Evolutionary conservation across 2,888 invertebrate species (phyloP).

Genomic region (Philhelius pedissequus): DNA sequence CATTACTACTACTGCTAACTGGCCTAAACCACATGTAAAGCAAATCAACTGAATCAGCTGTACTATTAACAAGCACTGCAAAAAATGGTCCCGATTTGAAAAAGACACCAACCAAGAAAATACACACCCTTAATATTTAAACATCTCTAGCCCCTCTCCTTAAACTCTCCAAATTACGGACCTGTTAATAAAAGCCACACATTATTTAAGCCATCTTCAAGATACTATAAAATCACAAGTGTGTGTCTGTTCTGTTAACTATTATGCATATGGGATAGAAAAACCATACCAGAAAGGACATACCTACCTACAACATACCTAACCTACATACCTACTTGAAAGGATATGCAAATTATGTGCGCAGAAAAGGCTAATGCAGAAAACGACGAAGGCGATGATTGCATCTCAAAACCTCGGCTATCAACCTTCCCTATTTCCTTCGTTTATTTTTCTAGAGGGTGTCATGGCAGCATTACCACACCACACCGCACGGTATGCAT

Average conservation of each 20-base stretch:
- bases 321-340: constrained; percentile 20
- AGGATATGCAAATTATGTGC: constrained; percentile 63
- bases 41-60: too few species aligned
- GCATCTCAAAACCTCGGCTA: constrained; percentile 24
- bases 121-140: too few species aligned
- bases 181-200: background rate
- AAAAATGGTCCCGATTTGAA: too few species aligned
- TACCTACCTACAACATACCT: background rate
- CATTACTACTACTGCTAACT: too few species aligned
- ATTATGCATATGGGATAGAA: background rate
- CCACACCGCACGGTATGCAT: too few species aligned
- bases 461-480: background rate
- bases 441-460: constrained; percentile 24
- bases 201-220: background rate
- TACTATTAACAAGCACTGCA: too few species aligned
- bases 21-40: too few species aligned
- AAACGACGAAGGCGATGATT: constrained; percentile 20
- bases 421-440: constrained; percentile 42
- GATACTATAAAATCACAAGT: background rate
- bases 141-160: too few species aligned
- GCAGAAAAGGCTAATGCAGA: background rate
- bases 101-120: too few species aligned
- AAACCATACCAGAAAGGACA: background rate
- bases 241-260: background rate
- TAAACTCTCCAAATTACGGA: background rate